A percentile compares a stretch with the other conserved stretches of the same genome.
Conservation (phyloP, 2,888 invertebrate genomes). For the Plagodis dolabraria region DNA sequence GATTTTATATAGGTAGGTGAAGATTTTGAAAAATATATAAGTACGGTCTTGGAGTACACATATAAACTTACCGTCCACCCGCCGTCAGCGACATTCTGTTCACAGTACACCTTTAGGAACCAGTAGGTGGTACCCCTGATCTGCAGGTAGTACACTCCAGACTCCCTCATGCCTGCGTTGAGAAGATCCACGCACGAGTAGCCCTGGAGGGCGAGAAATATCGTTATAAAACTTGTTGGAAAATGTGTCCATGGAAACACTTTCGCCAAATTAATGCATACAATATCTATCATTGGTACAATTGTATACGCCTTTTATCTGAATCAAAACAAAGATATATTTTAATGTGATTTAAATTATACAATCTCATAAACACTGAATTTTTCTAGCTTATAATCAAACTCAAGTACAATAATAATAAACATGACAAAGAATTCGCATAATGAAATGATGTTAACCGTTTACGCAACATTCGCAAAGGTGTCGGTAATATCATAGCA, state of each 20-base stretch:
- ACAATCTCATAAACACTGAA: too few species aligned
- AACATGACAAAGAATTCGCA: conserved; percentile 3
- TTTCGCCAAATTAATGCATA: neutral
- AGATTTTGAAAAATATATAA: too few species aligned
- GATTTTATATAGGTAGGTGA: too few species aligned
- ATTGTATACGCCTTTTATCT: too few species aligned
- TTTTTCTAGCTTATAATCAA: too few species aligned
- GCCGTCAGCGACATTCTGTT: conserved; percentile 94
- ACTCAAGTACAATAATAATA: neutral
- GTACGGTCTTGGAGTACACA: too few species aligned
- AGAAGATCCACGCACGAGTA: conserved; percentile 94
- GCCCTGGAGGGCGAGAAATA: conserved; percentile 84
- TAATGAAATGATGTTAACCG: conserved; percentile 1
- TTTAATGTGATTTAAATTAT: too few species aligned
- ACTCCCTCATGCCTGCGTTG: conserved; percentile 94
- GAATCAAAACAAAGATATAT: too few species aligned
- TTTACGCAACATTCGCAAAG: conserved; percentile 32
- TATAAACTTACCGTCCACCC: conserved; percentile 93
- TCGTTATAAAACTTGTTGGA: conserved; percentile 17
- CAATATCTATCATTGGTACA: too few species aligned
- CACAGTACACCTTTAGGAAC: conserved; percentile 96
- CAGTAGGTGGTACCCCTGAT: conserved; percentile 96
- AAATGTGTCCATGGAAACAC: neutral
- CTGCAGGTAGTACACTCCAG: conserved; percentile 95
- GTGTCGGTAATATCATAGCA: conserved; percentile 39